phyloP scores from a whole-genome alignment of 2,113 vertebrate genomes.

The Amphiprion ocellaris region DNA sequence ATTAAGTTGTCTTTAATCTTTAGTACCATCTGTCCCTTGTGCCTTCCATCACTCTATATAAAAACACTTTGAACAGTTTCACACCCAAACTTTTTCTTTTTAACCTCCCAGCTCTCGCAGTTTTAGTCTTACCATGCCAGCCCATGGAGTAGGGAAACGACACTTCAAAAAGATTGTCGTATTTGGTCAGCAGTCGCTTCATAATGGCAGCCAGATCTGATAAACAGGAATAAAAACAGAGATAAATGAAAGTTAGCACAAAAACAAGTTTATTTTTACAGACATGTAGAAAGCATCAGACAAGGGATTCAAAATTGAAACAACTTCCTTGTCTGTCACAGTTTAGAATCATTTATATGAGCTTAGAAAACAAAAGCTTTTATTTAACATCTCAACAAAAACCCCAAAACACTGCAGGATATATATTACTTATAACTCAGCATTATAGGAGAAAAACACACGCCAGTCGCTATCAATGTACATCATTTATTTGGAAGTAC shows the following conservation, averaged over 20 bases:
- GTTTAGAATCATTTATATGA: no score
- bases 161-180: constrained; percentile 85
- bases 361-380: no score
- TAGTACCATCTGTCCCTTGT: constrained; percentile 10
- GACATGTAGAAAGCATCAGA: no score
- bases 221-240: constrained; percentile 30
- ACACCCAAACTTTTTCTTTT: constrained; percentile 1
- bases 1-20: constrained; percentile 25
- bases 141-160: constrained; percentile 87
- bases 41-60: not conserved
- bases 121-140: constrained; percentile 82
- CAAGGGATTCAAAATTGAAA: no score
- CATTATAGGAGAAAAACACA: no score
- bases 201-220: constrained; percentile 83
- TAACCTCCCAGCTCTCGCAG: not conserved
- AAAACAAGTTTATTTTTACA: no score
- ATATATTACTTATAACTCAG: no score
- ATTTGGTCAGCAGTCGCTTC: constrained; percentile 84
- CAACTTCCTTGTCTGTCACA: no score
- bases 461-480: no score
- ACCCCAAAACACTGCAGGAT: no score
- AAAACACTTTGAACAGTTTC: constrained; percentile 56
- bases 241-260: not conserved
- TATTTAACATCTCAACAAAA: no score
- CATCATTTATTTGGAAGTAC: no score